Conservation (phyloP, 1,140 invertebrate genomes). For the Drosophila miranda region DNA sequence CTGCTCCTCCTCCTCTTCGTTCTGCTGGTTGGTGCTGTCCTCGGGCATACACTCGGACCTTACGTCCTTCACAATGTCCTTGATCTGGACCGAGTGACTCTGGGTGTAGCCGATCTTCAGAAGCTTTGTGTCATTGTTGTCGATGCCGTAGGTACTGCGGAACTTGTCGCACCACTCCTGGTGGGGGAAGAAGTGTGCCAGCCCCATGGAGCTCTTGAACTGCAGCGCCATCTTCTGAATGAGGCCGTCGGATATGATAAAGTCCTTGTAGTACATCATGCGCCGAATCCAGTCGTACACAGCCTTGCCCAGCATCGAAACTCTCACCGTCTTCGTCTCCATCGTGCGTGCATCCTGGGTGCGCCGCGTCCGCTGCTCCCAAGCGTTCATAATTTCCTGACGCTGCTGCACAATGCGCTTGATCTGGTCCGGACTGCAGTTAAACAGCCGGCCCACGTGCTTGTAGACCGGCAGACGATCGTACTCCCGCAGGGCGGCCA, state of each 20-base stretch:
- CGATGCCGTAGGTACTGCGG: slow-evolving; percentile 66
- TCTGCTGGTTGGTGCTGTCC: neutral
- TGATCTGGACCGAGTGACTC: slow-evolving; percentile 74
- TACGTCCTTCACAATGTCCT: slow-evolving; percentile 75
- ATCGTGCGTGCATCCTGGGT: slow-evolving; percentile 70
- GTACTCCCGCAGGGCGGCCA: slow-evolving; percentile 73
- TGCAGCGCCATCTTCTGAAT: slow-evolving; percentile 80
- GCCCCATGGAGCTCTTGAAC: slow-evolving; percentile 74
- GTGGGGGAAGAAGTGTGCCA: slow-evolving; percentile 74
- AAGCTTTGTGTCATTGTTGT: slow-evolving; percentile 60
- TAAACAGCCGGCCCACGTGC: slow-evolving; percentile 73
- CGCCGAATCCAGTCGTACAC: slow-evolving; percentile 79
- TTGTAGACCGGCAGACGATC: slow-evolving; percentile 75
- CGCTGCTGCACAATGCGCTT: slow-evolving; percentile 78
- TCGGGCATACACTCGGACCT: slow-evolving; percentile 53
- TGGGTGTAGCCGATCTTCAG: slow-evolving; percentile 72
- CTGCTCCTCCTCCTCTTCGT: slow-evolving; percentile 40
- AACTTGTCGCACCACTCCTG: slow-evolving; percentile 81
- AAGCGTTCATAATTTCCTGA: slow-evolving; percentile 68
- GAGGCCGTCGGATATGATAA: slow-evolving; percentile 70
- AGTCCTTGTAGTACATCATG: slow-evolving; percentile 81
- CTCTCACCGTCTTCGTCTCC: slow-evolving; percentile 70
- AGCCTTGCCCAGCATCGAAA: slow-evolving; percentile 74
- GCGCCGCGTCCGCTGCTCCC: slow-evolving; percentile 73
- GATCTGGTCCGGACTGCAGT: slow-evolving; percentile 80